Percentiles rank a stretch among this genome's conserved stretches.
These are phyloP conservation scores for Rotaria socialis DNA, from an alignment of 2,888 invertebrate species.

Conservation along the genomic window DNA sequence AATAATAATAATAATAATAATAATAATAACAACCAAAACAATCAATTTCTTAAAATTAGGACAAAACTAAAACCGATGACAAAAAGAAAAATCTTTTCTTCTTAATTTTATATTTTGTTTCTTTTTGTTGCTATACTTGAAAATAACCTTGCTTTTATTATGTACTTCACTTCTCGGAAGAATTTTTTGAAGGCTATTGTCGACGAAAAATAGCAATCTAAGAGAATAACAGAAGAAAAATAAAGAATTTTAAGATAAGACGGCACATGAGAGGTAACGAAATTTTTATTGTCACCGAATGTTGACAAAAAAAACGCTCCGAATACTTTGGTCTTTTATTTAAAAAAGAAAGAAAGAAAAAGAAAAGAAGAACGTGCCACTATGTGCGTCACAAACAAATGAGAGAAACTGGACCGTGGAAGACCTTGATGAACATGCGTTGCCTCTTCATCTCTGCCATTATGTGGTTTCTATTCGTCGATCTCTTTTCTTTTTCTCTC, in stretches of 20 bases:
- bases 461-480: not conserved
- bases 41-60: no score
- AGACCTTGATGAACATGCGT: not conserved
- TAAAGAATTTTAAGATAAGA: not conserved
- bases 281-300: not conserved
- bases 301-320: not conserved
- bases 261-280: not conserved
- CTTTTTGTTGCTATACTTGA: conserved; percentile 7
- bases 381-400: not conserved
- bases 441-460: not conserved
- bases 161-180: not conserved
- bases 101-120: not conserved
- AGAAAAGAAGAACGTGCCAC: not conserved
- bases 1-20: no score
- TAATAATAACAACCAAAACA: no score
- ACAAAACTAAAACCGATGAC: no score
- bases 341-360: not conserved
- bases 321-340: not conserved
- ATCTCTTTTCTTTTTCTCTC: not conserved
- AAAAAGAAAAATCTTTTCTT: no score
- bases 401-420: not conserved
- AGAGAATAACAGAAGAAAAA: not conserved
- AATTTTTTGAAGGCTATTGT: not conserved
- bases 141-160: not conserved
- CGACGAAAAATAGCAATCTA: not conserved